Base-by-base conservation (phyloP, 2,797 vertebrate species). In the Spheniscus humboldti region DNA sequence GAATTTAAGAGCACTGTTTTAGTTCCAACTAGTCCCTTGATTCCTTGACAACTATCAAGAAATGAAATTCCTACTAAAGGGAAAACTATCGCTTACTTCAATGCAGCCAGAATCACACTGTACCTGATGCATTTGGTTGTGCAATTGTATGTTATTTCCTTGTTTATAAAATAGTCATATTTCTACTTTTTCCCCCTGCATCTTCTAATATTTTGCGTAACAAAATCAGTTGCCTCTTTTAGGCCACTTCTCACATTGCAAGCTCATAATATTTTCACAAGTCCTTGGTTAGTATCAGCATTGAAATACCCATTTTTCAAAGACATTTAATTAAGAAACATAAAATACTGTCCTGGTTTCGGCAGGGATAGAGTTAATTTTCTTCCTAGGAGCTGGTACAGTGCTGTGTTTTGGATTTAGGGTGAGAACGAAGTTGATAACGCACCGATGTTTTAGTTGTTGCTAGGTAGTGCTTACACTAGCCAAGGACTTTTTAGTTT, bases 81-180 rank as follows among this genome's bases (percentile, higher is more conserved):
- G 28, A 82, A 90, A 74, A 52, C 11, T 68, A 35, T 31, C 4
- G 3, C 25, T 75, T 64, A 30, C 17, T 74, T 73, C 33, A 20
- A 1, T 30, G 28, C 15, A 87, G 22, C 13, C 47, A 77, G 55
- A 76, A 86, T 50, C 0, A 0, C 5, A 31, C 8, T 45, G 12
- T 31, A 48, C 50, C 27, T 62, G 50, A 47, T 69, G 24, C 48
- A 60, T 68, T 41, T 73, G 24, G 9, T 72, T 73, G 45, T 52
- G 24, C 27, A 63, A 41, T 41, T 64, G 10, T 33, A 43, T 18
- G 18, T 43, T 53, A 67, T 88, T 85, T 88, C 27, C 43, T 56
- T 88, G 10, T 52, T 81, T 48, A 52, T 28, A 37, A 88, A 74
- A 60, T 10, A 16, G 18, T 24, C 17, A 10, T 64, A 60, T 27